Percentiles rank a stretch among this genome's conserved stretches.
Conservation (phyloP, 2,113 vertebrate genomes). For the Saguinus midas region DNA sequence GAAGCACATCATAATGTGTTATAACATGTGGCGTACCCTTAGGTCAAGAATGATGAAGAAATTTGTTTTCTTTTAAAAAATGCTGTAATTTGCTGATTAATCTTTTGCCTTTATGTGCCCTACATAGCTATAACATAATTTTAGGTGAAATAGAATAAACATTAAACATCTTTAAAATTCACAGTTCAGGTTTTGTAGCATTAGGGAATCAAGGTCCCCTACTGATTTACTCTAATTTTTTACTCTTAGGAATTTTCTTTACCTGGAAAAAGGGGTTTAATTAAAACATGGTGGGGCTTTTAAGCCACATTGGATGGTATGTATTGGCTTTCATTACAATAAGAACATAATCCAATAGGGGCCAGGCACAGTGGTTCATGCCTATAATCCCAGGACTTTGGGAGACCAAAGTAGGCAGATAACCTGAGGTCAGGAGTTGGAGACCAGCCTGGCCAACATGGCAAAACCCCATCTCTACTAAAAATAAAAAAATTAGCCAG, state of each 20-base stretch:
- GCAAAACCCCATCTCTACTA: too few species aligned
- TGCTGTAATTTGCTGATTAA: not conserved
- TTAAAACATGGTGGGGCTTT: not conserved
- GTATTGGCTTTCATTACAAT: not conserved
- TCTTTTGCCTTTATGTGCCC: not conserved
- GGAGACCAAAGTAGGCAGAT: too few species aligned
- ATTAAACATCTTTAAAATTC: not conserved
- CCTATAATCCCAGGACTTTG: too few species aligned
- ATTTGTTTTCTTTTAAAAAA: not conserved
- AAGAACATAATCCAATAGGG: not conserved
- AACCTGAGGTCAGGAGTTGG: too few species aligned
- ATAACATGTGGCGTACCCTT: accelerated
- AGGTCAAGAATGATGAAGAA: not conserved
- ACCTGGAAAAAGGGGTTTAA: not conserved
- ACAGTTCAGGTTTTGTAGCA: not conserved
- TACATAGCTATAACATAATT: not conserved
- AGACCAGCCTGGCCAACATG: too few species aligned
- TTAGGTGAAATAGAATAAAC: not conserved
- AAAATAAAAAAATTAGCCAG: too few species aligned
- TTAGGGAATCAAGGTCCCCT: not conserved
- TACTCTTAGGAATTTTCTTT: not conserved
- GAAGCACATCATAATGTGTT: too few species aligned
- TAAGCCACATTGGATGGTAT: not conserved
- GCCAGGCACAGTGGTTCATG: too few species aligned
- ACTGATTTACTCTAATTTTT: not conserved